Evolutionary conservation across 2,888 invertebrate species (phyloP).

Genomic region (Boloria euphrosyne): DNA sequence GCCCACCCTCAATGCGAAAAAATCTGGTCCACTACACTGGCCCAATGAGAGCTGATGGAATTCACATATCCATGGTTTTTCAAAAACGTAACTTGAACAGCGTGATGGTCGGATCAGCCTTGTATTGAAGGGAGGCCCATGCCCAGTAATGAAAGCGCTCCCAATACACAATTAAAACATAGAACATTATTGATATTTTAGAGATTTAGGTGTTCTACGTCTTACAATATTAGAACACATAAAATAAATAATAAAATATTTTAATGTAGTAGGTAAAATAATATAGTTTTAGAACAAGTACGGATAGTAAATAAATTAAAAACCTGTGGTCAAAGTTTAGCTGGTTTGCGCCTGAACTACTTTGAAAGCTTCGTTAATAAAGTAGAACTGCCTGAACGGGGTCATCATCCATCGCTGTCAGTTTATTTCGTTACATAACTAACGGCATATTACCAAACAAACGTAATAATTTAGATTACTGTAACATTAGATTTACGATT

Average conservation of each 20-base stretch:
- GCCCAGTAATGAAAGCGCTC: too few relatives aligned
- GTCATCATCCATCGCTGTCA: conserved; percentile 22
- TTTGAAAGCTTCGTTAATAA: conserved; percentile 19
- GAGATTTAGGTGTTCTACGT: background rate
- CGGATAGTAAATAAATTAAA: conserved; percentile 10
- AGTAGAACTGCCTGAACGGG: conserved; percentile 19
- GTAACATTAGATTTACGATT: background rate
- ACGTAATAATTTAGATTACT: conserved; percentile 26
- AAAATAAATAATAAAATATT: background rate
- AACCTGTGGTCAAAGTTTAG: conserved; percentile 15
- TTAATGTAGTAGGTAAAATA: background rate
- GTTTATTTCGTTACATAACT: conserved; percentile 20
- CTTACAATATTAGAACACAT: too few relatives aligned
- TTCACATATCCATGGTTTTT: too few relatives aligned
- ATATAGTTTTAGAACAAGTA: background rate
- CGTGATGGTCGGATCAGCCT: too few relatives aligned
- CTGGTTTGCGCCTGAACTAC: conserved; percentile 19
- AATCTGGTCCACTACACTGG: too few relatives aligned
- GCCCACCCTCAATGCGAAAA: too few relatives aligned
- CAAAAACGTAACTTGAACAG: too few relatives aligned
- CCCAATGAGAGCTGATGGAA: too few relatives aligned
- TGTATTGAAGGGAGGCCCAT: too few relatives aligned
- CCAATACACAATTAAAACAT: too few relatives aligned
- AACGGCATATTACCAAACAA: conserved; percentile 20
- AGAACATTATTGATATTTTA: too few relatives aligned